phyloP scores from a whole-genome alignment of 2,113 vertebrate species.

The Macheiramphus alcinus region DNA sequence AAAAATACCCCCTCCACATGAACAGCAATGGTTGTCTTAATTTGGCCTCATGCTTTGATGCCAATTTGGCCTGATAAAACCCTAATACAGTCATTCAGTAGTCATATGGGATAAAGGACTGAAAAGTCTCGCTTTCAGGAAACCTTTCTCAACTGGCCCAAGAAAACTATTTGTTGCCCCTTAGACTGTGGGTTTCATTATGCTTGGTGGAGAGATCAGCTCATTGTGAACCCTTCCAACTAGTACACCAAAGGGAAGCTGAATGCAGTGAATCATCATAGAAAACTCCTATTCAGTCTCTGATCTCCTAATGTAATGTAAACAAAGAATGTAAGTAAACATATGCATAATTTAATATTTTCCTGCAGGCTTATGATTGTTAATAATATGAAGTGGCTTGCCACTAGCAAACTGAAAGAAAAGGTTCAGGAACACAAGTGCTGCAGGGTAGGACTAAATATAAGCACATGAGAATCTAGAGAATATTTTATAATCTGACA shows the following conservation, averaged over 20 bases:
- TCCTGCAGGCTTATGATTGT: not conserved
- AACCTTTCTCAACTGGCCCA: not conserved
- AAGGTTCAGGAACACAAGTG: not conserved
- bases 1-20: not conserved
- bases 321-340: not conserved
- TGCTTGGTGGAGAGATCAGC: not conserved
- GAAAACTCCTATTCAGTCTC: not conserved
- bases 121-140: not conserved
- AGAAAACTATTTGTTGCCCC: not conserved
- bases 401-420: not conserved
- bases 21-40: not conserved
- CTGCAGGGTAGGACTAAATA: not conserved
- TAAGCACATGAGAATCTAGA: not conserved
- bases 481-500: not conserved
- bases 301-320: not conserved
- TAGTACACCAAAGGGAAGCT: not conserved
- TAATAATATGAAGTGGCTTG: not conserved
- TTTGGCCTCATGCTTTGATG: not conserved
- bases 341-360: conserved; percentile 1
- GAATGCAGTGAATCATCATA: not conserved
- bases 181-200: not conserved
- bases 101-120: not conserved
- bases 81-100: not conserved
- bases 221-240: not conserved
- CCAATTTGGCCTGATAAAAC: not conserved